These are phyloP conservation scores for Rhinichthys osculus DNA, from an alignment of 2,797 vertebrate species.

Conservation along the genomic window DNA sequence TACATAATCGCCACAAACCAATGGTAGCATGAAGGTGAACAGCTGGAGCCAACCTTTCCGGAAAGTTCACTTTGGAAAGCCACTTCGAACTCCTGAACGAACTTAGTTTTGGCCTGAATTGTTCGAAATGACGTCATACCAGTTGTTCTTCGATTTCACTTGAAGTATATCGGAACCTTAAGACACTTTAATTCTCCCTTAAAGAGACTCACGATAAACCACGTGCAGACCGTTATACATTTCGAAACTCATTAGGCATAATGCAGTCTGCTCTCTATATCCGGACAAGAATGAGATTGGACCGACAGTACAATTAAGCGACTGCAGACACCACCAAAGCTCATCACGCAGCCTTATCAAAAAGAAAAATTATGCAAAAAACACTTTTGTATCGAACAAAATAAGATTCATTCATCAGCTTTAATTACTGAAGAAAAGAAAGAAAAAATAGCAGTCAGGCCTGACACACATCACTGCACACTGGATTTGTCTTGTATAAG, in stretches of 20 bases:
- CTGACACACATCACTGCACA: slow-evolving; percentile 64
- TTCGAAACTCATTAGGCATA: slow-evolving; percentile 71
- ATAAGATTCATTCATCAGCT: slow-evolving; percentile 64
- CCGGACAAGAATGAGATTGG: slow-evolving; percentile 70
- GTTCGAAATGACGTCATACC: not conserved
- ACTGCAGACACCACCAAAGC: slow-evolving; percentile 66
- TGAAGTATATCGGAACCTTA: slow-evolving; percentile 38
- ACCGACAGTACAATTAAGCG: slow-evolving; percentile 74
- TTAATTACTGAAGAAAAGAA: slow-evolving; percentile 65
- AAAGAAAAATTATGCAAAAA: slow-evolving; percentile 57
- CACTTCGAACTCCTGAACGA: not conserved
- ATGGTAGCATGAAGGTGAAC: not conserved
- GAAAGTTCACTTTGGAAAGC: not conserved
- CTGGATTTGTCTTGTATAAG: slow-evolving; percentile 66
- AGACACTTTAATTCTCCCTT: slow-evolving; percentile 58
- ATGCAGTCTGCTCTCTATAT: slow-evolving; percentile 64
- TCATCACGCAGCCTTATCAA: slow-evolving; percentile 63
- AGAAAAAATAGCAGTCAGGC: slow-evolving; percentile 59
- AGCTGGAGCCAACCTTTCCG: not conserved
- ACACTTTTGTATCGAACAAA: slow-evolving; percentile 68
- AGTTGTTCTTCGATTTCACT: not conserved
- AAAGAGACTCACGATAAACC: slow-evolving; percentile 66
- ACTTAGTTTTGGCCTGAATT: not conserved
- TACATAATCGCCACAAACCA: not conserved
- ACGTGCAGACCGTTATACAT: slow-evolving; percentile 55